These are phyloP conservation scores for Chaetorhynchus papuensis DNA, from an alignment of 2,113 vertebrate genomes.

Conservation along the genomic window DNA sequence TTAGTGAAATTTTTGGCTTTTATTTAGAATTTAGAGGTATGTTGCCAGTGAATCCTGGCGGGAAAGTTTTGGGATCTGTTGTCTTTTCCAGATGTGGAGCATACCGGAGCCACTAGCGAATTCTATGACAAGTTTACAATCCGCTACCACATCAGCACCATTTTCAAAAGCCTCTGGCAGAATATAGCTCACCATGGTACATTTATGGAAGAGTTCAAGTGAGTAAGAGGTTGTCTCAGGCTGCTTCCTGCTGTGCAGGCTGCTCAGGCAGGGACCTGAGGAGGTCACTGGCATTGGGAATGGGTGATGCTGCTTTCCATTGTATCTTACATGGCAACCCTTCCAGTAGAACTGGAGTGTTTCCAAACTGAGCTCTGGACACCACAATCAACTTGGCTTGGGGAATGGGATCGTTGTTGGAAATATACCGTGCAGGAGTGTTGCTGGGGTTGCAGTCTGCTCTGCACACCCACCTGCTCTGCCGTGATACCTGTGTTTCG, in stretches of 20 bases:
- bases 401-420: neutral
- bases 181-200: slow-evolving; percentile 96
- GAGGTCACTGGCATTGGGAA: neutral
- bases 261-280: neutral
- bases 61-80: neutral
- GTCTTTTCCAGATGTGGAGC: slow-evolving; percentile 86
- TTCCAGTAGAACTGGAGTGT: neutral
- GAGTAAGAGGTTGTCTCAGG: slow-evolving; percentile 61
- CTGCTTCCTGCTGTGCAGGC: neutral
- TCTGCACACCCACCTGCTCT: neutral
- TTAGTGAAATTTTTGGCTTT: neutral
- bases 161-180: slow-evolving; percentile 99
- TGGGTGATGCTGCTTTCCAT: neutral
- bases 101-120: slow-evolving; percentile 95
- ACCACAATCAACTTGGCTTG: neutral
- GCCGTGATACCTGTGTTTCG: neutral
- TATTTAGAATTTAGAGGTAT: neutral
- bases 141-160: slow-evolving; percentile 98
- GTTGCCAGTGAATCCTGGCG: neutral
- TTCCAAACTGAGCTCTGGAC: neutral
- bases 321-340: neutral
- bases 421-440: neutral
- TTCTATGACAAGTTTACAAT: slow-evolving; percentile 99
- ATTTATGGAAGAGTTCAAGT: slow-evolving; percentile 99
- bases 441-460: neutral